Evolutionary conservation across 2,113 vertebrate species (phyloP), one percentile per base, ranked within the genome.

Genomic region (Cathartes aura): DNA sequence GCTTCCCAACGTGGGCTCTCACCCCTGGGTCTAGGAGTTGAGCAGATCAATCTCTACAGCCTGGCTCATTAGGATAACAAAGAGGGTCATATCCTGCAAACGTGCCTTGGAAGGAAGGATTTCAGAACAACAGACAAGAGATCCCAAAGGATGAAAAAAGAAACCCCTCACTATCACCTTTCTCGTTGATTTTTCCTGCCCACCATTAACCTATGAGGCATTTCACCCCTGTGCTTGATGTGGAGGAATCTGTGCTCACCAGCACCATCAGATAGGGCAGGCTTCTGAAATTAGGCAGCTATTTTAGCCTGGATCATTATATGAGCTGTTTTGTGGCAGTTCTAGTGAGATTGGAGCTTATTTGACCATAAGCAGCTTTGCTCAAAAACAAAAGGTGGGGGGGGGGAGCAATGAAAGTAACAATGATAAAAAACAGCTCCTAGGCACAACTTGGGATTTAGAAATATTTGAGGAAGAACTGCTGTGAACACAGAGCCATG

Each of bases 1-100:
- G 3, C 71, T 88, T 67, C 78, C 94, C 76, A 56, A 18, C 60
- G 93, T 78, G 97, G 95, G 89, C 92, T 97, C 93, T 97, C 91
- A 66, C 74, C 90, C 75, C 76, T 27, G 82, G 79, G 63, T 66
- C 34, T 87, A 1, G 87, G 79, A 70, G 88, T 60, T 23, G 66
- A 59, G 30, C 27, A 8, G 21, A 48, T 55, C 74, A 4, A 52
- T 45, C 71, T 71, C 82, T 62, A 66, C 90, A 95, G 89, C 80
- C 91, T 62, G 62, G 91, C 38, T 96, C 91, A 17, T 89, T 64
- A 72, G 74, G 89, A 82, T 82, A 93, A 95, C 90, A 50, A 73
- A 92, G 71, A 75, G 83, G 56, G 87, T 86, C 9, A 30, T 60
- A 89, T 86, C 76, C 90, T 81, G 91, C 82, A 96, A 95, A 93